Percentiles rank a stretch among this genome's conserved stretches.
Evolutionary conservation across 2,797 vertebrate genomes (phyloP).

Genomic region (Gambusia yucatana): DNA sequence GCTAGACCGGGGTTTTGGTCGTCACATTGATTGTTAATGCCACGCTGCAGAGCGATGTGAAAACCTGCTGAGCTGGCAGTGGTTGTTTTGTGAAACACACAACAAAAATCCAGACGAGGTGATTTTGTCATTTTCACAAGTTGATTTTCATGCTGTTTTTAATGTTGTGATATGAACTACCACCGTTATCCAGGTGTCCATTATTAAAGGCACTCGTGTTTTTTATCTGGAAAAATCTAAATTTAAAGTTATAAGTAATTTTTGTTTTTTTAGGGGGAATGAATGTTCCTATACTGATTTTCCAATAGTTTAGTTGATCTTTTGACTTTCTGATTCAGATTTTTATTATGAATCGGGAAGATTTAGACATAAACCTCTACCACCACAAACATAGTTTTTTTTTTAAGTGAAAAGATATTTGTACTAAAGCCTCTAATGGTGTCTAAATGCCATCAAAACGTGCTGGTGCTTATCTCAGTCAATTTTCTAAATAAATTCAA

Average conservation of each 20-base stretch:
- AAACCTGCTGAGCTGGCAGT: background rate
- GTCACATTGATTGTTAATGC: background rate
- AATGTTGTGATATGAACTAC: background rate
- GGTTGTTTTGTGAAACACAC: background rate
- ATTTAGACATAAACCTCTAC: background rate
- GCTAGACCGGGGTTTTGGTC: background rate
- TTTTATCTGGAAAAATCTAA: background rate
- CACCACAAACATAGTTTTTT: background rate
- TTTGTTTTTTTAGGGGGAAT: background rate
- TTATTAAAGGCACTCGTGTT: background rate
- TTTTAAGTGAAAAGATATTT: background rate
- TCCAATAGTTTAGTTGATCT: background rate
- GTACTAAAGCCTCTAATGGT: background rate
- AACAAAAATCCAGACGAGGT: background rate
- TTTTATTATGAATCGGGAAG: background rate
- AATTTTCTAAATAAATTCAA: background rate
- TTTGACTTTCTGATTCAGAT: background rate
- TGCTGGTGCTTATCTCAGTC: background rate
- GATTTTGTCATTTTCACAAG: background rate
- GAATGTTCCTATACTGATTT: background rate
- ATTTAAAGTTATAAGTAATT: background rate
- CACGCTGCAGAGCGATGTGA: background rate
- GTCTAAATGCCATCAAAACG: background rate
- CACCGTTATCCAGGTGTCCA: background rate
- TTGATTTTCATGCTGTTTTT: background rate